Evolutionary conservation across 2,113 vertebrate genomes (phyloP), one percentile per base, ranked within the genome.

Genomic region (Sceloporus undulatus): DNA sequence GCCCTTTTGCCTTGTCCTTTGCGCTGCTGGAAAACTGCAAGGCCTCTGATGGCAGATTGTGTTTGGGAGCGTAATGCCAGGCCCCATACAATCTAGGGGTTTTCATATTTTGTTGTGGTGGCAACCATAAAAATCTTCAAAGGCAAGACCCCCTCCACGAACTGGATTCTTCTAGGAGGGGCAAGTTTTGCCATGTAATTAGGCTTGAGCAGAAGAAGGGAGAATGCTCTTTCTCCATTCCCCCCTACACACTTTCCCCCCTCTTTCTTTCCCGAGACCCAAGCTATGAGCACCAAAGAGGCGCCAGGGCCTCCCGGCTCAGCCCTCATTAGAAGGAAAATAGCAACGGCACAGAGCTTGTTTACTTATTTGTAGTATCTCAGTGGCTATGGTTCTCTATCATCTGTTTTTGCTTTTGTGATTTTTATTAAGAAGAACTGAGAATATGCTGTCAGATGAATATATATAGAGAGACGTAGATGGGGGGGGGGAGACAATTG

Each of bases 371-470:
- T 91, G 95, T 92, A 93, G 94, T 93, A 95, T 96, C 95, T 96
- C 95, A 93, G 94, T 95, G 95, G 95, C 95, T 74, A 92, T 77
- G 89, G 91, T 92, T 95, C 91, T 92, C 90, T 91, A 92, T 96
- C 97, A 97, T 97, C 96, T 97, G 97, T 85, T 97, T 97, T 93
- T 90, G 93, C 94, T 97, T 97, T 97, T 96, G 94, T 87, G 79
- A 94, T 94, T 96, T 96, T 96, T 96, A 93, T 95, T 91, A 94
- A 90, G 86, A 94, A 95, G 90, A 95, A 94, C 95, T 94, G 95
- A 82, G 92, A 95, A 94, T 95, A 96, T 94, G 96, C 92, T 96
- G 95, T 96, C 95, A 95, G 90, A 94, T 94, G 95, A 95, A 91
- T 89, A 87, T 92, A 73, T 79, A 29, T 34, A 62, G 79, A 62